A percentile compares a stretch with the other conserved stretches of the same genome.
Conservation (phyloP, 2,888 invertebrate species). For the Agriopis aurantiaria region DNA sequence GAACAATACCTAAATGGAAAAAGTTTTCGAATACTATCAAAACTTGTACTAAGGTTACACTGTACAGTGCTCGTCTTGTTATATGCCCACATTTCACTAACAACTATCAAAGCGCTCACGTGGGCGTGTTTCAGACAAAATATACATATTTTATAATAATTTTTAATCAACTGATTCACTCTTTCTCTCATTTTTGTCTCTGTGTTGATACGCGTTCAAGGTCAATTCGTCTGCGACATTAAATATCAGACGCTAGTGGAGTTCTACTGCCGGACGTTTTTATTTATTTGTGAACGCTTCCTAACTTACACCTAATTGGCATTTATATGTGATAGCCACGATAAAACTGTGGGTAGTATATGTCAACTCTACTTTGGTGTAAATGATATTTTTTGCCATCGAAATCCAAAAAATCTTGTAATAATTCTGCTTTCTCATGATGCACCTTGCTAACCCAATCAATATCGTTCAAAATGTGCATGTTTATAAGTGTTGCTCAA, state of each 20-base stretch:
- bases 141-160: constrained; percentile 60
- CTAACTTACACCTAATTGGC: constrained; percentile 32
- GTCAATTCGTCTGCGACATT: constrained; percentile 31
- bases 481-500: not conserved
- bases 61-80: constrained; percentile 14
- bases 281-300: constrained; percentile 22
- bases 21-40: no score
- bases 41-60: no score
- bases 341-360: not conserved
- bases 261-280: constrained; percentile 17
- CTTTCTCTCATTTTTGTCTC: constrained; percentile 32
- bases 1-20: no score
- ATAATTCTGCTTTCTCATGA: not conserved
- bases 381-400: not conserved
- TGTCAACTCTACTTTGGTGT: constrained; percentile 1
- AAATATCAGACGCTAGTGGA: constrained; percentile 14
- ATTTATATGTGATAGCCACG: constrained; percentile 14
- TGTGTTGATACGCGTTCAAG: constrained; percentile 34
- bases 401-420: not conserved
- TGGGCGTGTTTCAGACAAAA: constrained; percentile 63
- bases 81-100: constrained; percentile 12
- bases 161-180: constrained; percentile 40
- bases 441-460: not conserved
- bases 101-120: constrained; percentile 34
- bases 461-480: not conserved